Evolutionary conservation across 2,113 vertebrate genomes (phyloP), one percentile per base, ranked within the genome.

Genomic region (Leptodactylus fuscus): DNA sequence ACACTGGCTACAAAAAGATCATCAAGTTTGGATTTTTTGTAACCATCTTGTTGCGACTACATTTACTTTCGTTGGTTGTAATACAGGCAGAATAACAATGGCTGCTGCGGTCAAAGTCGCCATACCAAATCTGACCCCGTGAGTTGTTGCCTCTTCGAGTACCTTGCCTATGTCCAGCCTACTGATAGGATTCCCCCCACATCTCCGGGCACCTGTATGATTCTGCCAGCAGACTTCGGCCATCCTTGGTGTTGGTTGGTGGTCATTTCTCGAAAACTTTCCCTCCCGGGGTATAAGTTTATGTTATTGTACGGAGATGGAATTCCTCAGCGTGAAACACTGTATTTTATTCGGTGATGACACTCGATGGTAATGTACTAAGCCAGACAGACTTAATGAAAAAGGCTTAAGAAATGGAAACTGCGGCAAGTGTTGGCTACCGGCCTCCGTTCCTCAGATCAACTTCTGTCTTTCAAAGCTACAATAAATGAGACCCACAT

Each of bases 401-500:
- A 79, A 60, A 4, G 76, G 53, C 53, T 80, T 80, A 41, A 36
- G n/a, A 80, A 16, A 60, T 62, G 77, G 77, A 80, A 80, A 80
- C 55, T 80, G 77, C 27, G 77, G 77, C 77, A 60, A 80, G 77
- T 60, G n/a, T 80, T 80, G 77, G 77, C 53, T 58, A 80, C 77
- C 34, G 53, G 36, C 38, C 77, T 80, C 53, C 53, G 24, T 44
- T 44, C 62, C n/a, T 60, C 53, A 80, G 53, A 62, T 80, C 22
- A 38, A 62, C 77, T 80, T 62, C 36, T 41, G 55, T 62, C 77
- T 60, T 60, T 80, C 34, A 44, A 58, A 80, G 53, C 77, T 80
- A 60, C 53, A 80, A 80, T 58, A 82, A 83, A 83, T 75, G 70
- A 83, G 82, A 83, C 70, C 82, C 82, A 83, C 38, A 83, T 83